Base-by-base conservation (phyloP, 2,888 invertebrate genomes). In the Eupeodes latifasciatus region DNA sequence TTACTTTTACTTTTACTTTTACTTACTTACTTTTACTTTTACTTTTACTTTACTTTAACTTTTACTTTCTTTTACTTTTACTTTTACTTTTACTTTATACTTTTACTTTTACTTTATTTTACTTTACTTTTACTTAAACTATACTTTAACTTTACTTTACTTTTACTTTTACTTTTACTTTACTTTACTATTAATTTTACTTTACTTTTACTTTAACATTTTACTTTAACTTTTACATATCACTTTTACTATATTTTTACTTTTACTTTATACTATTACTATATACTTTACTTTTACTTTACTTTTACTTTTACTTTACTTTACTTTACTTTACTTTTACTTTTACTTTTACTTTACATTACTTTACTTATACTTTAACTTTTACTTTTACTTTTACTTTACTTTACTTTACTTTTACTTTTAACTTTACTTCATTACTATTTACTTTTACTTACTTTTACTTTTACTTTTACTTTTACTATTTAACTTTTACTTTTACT, bases 11-110 rank as follows among this genome's bases (percentile, higher is more conserved):
- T 19, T 55, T 55, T 55, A 55, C 55, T 55, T 55, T 55, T 55
- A 55, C 55, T 55, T 55, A n/a, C n/a, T 55, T 55, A 55, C 55
- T 55, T 55, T 55, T 55, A 55, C 55, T 55, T 55, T 55, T 55
- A 55, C 55, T 55, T 55, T 55, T 55, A 55, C 55, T 55, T 55
- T 55, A 55, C 55, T 55, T 55, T 55, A 19, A 55, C 55, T 55
- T 55, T 55, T 55, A 55, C 55, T 55, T 55, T 55, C 55, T 55
- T 55, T 55, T 55, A 55, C 55, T 55, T 55, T 55, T 55, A 55
- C 55, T 55, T 55, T 55, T 55, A 55, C 55, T 55, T 55, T 55
- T 55, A 55, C 55, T 55, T 55, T 55, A n/a, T 55, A 55, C 55
- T 55, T 55, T 55, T 55, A 55, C 55, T 55, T 55, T 55, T 55